A percentile compares a stretch with the other conserved stretches of the same genome.
Evolutionary conservation across 2,113 vertebrate genomes (phyloP).

Genomic region (Stigmatopora argus): DNA sequence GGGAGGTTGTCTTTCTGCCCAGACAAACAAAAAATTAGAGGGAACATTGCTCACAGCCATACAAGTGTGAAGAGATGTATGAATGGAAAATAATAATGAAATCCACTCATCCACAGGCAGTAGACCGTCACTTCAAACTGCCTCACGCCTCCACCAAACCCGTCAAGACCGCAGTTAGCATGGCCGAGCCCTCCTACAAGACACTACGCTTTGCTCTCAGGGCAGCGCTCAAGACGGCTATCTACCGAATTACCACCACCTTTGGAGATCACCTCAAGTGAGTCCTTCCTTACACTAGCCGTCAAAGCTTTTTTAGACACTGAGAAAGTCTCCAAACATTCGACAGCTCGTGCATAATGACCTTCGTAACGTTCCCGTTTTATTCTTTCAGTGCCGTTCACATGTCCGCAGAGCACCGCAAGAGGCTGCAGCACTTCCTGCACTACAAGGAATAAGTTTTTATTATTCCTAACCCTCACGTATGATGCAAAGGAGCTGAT

Average conservation of each 20-base stretch:
- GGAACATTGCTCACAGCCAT: neutral
- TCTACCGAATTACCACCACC: constrained; percentile 89
- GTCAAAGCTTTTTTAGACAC: too few relatives aligned
- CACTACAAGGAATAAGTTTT: constrained; percentile 87
- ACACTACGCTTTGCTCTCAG: constrained; percentile 89
- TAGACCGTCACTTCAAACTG: constrained; percentile 95
- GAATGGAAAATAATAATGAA: neutral
- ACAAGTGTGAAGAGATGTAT: neutral
- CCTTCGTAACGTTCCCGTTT: neutral
- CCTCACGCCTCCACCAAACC: constrained; percentile 94
- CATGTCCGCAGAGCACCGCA: constrained; percentile 88
- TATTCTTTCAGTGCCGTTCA: constrained; percentile 78
- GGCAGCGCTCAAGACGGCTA: constrained; percentile 87
- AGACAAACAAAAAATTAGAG: too few relatives aligned
- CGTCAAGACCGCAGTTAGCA: constrained; percentile 66
- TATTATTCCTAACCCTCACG: constrained; percentile 32
- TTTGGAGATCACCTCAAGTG: constrained; percentile 93
- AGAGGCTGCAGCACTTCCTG: constrained; percentile 92
- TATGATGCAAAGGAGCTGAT: neutral
- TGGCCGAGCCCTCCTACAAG: constrained; percentile 86
- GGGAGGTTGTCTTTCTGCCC: too few relatives aligned
- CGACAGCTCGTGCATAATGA: too few relatives aligned
- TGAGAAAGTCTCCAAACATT: too few relatives aligned
- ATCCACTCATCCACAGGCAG: constrained; percentile 69
- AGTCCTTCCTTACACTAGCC: constrained; percentile 28